Conservation (phyloP, 2,888 invertebrate genomes). For the Melipona beecheii region DNA sequence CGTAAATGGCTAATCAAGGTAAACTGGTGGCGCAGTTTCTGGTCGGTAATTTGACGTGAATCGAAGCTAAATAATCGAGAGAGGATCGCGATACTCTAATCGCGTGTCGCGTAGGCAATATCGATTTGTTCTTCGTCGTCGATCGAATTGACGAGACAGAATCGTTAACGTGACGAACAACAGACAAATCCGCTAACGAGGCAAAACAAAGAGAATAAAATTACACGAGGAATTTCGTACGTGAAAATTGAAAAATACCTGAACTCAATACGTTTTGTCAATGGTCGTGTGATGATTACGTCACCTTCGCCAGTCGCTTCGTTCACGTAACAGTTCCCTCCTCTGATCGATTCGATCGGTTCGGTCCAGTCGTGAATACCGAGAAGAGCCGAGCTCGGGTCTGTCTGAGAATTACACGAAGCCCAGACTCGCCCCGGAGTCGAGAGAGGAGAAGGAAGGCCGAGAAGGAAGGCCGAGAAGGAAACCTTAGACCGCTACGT, state of each 20-base stretch:
- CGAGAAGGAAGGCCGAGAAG: background rate
- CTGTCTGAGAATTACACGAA: constrained; percentile 1
- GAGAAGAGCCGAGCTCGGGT: background rate
- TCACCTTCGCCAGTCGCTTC: background rate
- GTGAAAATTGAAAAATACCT: background rate
- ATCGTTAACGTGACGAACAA: background rate
- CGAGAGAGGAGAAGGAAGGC: too few relatives aligned
- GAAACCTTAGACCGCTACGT: constrained; percentile 68
- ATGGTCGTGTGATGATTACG: constrained; percentile 6
- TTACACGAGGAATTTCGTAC: background rate
- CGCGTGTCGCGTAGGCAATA: background rate
- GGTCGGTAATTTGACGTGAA: constrained; percentile 32
- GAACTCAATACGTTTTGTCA: background rate
- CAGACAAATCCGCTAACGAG: background rate
- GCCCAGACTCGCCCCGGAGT: background rate
- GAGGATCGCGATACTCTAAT: background rate
- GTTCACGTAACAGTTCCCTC: background rate
- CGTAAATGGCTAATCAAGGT: constrained; percentile 25
- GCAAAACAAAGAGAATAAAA: background rate
- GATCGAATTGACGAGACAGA: background rate
- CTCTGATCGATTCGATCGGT: constrained; percentile 6
- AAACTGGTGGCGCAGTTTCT: constrained; percentile 19
- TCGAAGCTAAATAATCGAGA: constrained; percentile 11
- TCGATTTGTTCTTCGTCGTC: background rate
- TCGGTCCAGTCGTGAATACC: background rate